These are phyloP conservation scores for Limanda limanda DNA, from an alignment of 2,113 vertebrate genomes.

Conservation along the genomic window DNA sequence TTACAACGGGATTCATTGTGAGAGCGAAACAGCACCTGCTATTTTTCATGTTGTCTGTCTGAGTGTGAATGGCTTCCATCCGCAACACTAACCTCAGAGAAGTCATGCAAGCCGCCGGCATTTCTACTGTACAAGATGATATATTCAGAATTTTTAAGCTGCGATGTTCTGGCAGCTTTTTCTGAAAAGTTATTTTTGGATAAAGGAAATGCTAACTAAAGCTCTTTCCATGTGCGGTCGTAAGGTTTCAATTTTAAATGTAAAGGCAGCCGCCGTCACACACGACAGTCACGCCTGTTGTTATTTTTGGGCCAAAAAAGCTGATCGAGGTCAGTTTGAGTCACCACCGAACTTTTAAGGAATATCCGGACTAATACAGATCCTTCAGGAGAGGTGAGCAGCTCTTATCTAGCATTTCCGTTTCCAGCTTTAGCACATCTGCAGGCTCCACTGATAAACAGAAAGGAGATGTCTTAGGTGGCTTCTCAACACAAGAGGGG, in stretches of 20 bases:
- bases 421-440: background rate
- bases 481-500: too few relatives aligned
- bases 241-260: constrained; percentile 12
- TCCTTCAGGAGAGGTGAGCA: background rate
- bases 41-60: constrained; percentile 35
- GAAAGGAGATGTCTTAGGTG: background rate
- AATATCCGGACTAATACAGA: background rate
- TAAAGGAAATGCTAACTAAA: constrained; percentile 12
- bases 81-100: constrained; percentile 23
- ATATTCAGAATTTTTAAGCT: constrained; percentile 5
- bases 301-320: constrained; percentile 25
- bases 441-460: constrained; percentile 1
- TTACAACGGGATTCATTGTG: constrained; percentile 47
- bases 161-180: constrained; percentile 10
- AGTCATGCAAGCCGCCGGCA: constrained; percentile 32
- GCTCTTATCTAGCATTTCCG: constrained; percentile 11
- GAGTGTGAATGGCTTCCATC: constrained; percentile 9
- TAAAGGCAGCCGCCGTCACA: constrained; percentile 19
- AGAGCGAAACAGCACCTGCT: constrained; percentile 40
- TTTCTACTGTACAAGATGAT: constrained; percentile 4
- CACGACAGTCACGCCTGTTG: constrained; percentile 8
- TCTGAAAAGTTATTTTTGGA: constrained; percentile 5
- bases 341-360: background rate
- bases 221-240: background rate
- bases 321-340: constrained; percentile 26